phyloP scores from a whole-genome alignment of 1,140 invertebrate species.

The Cylas formicarius region DNA sequence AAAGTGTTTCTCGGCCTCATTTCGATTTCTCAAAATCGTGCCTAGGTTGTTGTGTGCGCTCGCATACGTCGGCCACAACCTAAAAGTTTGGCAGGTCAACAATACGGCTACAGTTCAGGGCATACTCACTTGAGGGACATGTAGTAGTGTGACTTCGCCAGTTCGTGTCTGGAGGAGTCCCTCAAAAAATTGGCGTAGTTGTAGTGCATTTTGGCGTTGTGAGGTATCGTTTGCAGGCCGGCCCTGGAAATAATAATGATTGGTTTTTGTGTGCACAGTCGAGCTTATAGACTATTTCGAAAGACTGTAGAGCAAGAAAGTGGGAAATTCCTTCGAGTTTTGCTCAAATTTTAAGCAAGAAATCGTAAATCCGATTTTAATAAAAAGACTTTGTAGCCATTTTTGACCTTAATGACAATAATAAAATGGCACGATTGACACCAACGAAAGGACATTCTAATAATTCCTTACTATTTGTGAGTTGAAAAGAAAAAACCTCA shows the following conservation, averaged over 20 bases:
- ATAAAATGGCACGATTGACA: no score
- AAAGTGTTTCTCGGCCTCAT: conserved; percentile 70
- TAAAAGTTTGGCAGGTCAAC: conserved; percentile 39
- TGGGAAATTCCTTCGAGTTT: no score
- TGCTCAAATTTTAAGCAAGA: no score
- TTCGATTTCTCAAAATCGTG: conserved; percentile 59
- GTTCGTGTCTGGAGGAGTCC: conserved; percentile 61
- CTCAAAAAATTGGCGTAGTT: conserved; percentile 83
- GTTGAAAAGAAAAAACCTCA: no score
- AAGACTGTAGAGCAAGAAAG: no score
- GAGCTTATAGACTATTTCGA: no score
- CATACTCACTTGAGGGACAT: conserved; percentile 69
- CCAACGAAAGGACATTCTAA: no score
- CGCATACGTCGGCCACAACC: conserved; percentile 78
- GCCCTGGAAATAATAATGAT: conserved; percentile 63
- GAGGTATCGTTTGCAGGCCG: conserved; percentile 67
- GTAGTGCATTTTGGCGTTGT: conserved; percentile 88
- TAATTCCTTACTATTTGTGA: no score
- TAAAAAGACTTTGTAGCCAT: no score
- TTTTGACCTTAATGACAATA: no score
- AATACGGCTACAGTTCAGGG: conserved; percentile 1
- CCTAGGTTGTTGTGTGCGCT: conserved; percentile 87
- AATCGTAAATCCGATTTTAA: no score
- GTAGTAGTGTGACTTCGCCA: conserved; percentile 72
- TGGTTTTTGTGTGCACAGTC: no score